phyloP scores from a whole-genome alignment of 2,113 vertebrate species.

The Platichthys stellatus region DNA sequence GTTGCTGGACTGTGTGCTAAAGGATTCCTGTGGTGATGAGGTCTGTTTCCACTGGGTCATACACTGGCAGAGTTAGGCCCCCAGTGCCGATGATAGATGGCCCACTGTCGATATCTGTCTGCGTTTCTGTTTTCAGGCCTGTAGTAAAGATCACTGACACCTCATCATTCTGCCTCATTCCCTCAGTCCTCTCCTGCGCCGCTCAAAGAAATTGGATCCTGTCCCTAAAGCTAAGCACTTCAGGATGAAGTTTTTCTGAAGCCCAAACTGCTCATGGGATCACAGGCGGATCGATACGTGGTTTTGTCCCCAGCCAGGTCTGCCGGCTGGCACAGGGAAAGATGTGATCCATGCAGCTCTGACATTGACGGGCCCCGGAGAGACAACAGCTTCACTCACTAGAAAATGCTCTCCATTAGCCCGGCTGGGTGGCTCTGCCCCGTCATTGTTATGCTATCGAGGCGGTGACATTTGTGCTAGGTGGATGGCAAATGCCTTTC shows the following conservation, averaged over 20 bases:
- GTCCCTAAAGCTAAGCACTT: constrained; percentile 77
- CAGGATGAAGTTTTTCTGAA: constrained; percentile 77
- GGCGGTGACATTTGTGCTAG: constrained; percentile 74
- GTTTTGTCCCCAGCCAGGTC: constrained; percentile 70
- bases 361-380: constrained; percentile 80
- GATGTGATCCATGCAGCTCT: constrained; percentile 77
- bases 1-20: constrained; percentile 27
- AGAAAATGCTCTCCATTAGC: constrained; percentile 77
- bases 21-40: constrained; percentile 30
- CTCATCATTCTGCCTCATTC: constrained; percentile 39
- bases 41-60: constrained; percentile 40
- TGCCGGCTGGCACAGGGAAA: constrained; percentile 78
- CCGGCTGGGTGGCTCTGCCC: constrained; percentile 64
- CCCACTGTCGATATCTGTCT: constrained; percentile 48
- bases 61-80: constrained; percentile 32
- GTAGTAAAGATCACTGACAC: constrained; percentile 63
- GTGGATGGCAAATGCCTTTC: constrained; percentile 74
- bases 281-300: constrained; percentile 80
- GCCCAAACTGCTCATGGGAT: constrained; percentile 79
- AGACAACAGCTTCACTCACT: constrained; percentile 76
- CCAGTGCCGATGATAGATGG: constrained; percentile 48
- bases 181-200: constrained; percentile 50
- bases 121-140: constrained; percentile 57
- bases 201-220: constrained; percentile 68
- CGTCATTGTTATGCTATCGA: constrained; percentile 76